These are phyloP conservation scores for Bergia sp. DNA, from an alignment of 92 coral and sea anemone genomes.

Conservation along the genomic window DNA sequence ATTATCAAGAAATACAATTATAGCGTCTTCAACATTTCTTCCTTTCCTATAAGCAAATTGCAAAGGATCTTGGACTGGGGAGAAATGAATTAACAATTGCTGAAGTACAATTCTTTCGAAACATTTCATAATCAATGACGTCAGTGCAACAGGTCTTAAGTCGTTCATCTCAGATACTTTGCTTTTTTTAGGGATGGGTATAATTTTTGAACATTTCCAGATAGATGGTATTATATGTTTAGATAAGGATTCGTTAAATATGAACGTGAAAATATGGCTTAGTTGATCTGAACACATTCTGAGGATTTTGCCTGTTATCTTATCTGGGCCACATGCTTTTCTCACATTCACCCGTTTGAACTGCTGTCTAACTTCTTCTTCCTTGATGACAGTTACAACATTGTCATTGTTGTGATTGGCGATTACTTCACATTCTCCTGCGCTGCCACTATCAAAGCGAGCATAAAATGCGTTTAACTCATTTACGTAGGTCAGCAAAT, in stretches of 20 bases:
- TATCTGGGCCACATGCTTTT: conserved; percentile 12
- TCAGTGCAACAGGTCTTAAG: no score
- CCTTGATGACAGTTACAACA: neutral
- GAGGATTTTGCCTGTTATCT: neutral
- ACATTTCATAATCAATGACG: neutral
- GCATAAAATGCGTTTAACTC: neutral
- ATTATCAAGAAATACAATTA: neutral
- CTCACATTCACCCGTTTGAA: neutral
- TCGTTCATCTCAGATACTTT: no score
- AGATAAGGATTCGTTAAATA: neutral
- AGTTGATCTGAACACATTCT: neutral
- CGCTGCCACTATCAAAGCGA: neutral
- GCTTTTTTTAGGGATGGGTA: conserved; percentile 9
- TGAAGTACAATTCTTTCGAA: neutral
- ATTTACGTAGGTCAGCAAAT: neutral
- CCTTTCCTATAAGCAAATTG: neutral
- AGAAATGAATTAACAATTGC: neutral
- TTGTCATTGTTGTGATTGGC: neutral
- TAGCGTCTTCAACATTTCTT: neutral
- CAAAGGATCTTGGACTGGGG: neutral
- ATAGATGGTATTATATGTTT: neutral
- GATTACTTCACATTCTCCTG: neutral
- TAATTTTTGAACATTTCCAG: neutral
- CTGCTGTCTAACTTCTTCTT: neutral
- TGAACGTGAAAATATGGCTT: neutral